Evolutionary conservation across 92 coral and sea anemone species (phyloP), one percentile per base, ranked within the genome.

Genomic region (Hydrozoanthus gracilis): DNA sequence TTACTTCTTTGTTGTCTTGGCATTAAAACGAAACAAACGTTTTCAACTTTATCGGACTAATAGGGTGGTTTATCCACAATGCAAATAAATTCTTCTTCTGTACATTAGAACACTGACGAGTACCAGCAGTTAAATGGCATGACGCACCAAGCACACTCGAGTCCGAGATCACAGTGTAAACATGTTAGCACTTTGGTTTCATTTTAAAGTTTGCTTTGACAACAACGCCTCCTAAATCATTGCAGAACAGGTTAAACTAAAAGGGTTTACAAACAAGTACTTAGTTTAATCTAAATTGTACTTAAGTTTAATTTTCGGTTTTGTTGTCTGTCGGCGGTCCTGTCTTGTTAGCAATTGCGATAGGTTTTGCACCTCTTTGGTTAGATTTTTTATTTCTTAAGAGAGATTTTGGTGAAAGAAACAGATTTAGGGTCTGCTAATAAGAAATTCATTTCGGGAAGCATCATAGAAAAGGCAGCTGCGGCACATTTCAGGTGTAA

Each of bases 331-430:
- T 80, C 74, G 85, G 85, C 60, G 85, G 74, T 65, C 85, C 46
- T 12, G 20, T 80, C 92, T 90, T 80, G 72, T 90, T 90, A 90
- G 92, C 90, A 80, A 45, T n/a, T 14, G 73, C 87, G 93, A 90
- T 90, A 82, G 50, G 74, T 90, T 87, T 90, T 82, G 86, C 93
- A 90, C 92, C 92, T 90, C 47, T 51, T 49, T 80, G 72, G 73
- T 80, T 16, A 45, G 16, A 50, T 14, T 47, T 80, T 58, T 55
- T 27, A 27, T 27, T 17, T 14, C 46, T 80, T 62, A 58, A 18
- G 74, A 46, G 60, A 65, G 44, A 64, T 6, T 80, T 64, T 80
- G 85, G 73, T 80, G 74, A 80, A 64, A 80, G 85, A 80, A 8
- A 6, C 47, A 78, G 50, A 65, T 47, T 65, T 65, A 64, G 7